Evolutionary conservation across 2,797 vertebrate genomes (phyloP), one percentile per base, ranked within the genome.

Genomic region (Lindbergichthys nudifrons): DNA sequence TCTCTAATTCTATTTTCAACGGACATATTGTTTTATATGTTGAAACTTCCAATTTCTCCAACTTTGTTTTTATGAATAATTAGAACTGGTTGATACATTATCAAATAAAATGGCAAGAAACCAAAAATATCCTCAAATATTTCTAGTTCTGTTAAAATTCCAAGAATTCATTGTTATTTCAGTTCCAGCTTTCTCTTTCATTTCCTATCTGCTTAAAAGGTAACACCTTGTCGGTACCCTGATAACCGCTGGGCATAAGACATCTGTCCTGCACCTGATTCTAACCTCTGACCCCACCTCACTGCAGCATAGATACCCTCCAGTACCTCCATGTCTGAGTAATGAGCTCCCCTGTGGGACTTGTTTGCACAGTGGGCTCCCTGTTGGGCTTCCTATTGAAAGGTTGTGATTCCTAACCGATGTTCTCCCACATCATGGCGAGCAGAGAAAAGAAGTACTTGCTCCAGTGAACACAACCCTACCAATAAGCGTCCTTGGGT

Each of bases 191-290:
- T 26, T 26, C 26, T 26, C 26, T 26, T 26, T 26, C 26, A 26
- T 26, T 26, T 26, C 26, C 23, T 26, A 26, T 26, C 23, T 26
- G 23, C 23, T 26, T 26, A 26, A 26, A 26, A 26, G 23, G 23
- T 26, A 26, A 26, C 26, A 26, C 26, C 26, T 4, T 36, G 32
- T 36, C 32, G 0, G 6, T 9, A 36, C 32, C 32, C 32, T 36
- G 32, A 36, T 36, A 36, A 36, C 32, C 8, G 32, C 32, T 7
- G 32, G 32, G 8, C 32, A 67, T 12, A 11, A 14, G 19, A 18
- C 48, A 23, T 65, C 63, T 65, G 21, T 32, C 48, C 50, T 64
- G 70, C 19, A 36, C 18, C 32, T 19, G 16, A 36, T 41, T 57
- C 30, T 45, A 48, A 19, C 43, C 8, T 19, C 15, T 39, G 14